Percentiles rank a stretch among this genome's conserved stretches.
Conservation (phyloP, 2,113 vertebrate genomes). For the Pardalotus punctatus region DNA sequence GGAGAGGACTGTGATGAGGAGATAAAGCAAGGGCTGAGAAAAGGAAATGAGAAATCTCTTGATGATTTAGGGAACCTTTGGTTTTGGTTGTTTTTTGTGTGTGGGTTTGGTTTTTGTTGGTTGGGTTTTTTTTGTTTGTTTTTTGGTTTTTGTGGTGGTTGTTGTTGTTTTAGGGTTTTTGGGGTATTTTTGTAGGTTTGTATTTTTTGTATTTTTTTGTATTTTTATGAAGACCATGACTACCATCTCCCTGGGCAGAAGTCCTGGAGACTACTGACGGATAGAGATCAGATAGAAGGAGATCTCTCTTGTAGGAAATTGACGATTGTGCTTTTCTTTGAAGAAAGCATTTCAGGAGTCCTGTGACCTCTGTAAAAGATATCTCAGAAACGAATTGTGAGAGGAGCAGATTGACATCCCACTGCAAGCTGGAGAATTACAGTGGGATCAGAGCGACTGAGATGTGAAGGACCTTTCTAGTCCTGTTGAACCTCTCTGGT, state of each 20-base stretch:
- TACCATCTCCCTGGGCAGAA: neutral
- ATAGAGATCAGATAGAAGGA: neutral
- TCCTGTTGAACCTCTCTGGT: neutral
- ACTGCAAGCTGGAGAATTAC: neutral
- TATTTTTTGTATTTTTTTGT: no score
- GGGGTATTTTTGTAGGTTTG: no score
- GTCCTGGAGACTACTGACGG: neutral
- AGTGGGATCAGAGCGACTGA: neutral
- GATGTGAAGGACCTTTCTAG: neutral
- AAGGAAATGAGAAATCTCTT: neutral
- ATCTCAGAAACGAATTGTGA: neutral
- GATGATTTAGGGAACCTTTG: neutral
- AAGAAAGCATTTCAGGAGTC: neutral
- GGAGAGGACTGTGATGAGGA: no score
- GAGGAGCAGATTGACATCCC: neutral
- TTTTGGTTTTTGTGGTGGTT: no score
- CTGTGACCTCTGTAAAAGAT: neutral
- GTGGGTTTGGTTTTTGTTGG: no score
- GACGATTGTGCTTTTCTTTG: neutral
- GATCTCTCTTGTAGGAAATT: neutral
- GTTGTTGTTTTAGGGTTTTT: no score
- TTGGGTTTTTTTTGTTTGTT: no score
- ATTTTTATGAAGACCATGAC: neutral
- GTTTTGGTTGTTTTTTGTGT: no score
- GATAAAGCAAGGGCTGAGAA: rapidly evolving